Conservation (phyloP, 1,140 invertebrate species). For the Patella vulgata region DNA sequence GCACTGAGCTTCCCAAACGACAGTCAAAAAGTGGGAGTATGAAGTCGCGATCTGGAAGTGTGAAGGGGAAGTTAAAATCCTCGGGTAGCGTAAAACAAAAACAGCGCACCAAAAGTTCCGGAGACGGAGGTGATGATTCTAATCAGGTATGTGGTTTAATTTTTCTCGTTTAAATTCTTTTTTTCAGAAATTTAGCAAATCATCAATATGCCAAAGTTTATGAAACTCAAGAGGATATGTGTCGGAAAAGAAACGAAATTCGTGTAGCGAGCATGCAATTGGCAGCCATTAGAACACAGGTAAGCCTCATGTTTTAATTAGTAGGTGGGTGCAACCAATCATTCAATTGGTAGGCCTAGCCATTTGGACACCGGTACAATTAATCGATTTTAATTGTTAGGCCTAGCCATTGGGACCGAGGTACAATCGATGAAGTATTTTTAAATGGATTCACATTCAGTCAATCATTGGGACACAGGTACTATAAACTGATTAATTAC, state of each 20-base stretch:
- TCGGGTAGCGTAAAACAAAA: conserved; percentile 37
- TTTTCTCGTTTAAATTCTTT: conserved; percentile 23
- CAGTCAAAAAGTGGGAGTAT: neutral
- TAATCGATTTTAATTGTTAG: no score
- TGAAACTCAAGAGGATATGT: conserved; percentile 94
- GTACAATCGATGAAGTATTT: no score
- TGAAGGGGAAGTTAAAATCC: conserved; percentile 22
- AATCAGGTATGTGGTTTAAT: conserved; percentile 37
- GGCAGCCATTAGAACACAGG: conserved; percentile 88
- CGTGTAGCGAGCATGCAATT: conserved; percentile 90
- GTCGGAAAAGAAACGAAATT: conserved; percentile 91
- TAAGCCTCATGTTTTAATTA: conserved; percentile 68
- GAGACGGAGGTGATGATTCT: conserved; percentile 38
- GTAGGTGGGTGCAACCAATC: no score
- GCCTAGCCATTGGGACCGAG: no score
- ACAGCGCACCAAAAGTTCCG: conserved; percentile 40
- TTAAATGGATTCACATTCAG: no score
- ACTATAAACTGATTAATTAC: no score
- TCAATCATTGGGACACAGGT: no score
- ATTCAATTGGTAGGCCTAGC: no score
- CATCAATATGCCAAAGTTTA: conserved; percentile 92
- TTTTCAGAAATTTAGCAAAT: conserved; percentile 79
- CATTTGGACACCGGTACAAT: no score
- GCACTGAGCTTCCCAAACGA: neutral
- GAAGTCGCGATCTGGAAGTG: no score